Conservation (phyloP, 2,888 invertebrate species). For the Ochropleura plecta region DNA sequence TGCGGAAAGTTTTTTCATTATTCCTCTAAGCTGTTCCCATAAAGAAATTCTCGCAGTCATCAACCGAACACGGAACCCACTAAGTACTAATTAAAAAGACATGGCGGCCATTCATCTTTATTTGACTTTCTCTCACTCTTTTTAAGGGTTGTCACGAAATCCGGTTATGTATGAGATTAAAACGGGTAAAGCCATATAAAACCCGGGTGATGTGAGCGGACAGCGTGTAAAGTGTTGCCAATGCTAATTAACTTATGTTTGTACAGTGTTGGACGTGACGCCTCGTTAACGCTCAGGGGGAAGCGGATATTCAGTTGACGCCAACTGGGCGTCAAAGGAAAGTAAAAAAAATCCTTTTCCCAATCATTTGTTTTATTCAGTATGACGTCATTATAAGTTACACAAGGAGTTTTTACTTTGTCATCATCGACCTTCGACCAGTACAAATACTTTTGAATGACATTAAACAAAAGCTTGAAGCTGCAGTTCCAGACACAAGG, state of each 20-base stretch:
- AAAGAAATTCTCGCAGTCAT: conserved; percentile 65
- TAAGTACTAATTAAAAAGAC: conserved; percentile 72
- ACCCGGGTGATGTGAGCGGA: conserved; percentile 33
- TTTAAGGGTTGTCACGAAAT: conserved; percentile 44
- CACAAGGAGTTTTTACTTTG: neutral
- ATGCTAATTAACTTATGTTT: conserved; percentile 51
- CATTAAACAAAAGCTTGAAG: too few relatives aligned
- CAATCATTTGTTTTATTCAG: conserved; percentile 9
- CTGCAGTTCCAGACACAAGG: too few relatives aligned
- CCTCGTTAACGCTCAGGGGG: conserved; percentile 46
- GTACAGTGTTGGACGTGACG: conserved; percentile 21
- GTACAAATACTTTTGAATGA: too few relatives aligned
- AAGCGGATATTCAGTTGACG: conserved; percentile 31
- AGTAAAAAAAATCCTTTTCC: neutral
- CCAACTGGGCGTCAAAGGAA: conserved; percentile 13
- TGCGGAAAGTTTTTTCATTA: conserved; percentile 69
- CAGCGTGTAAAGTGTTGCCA: conserved; percentile 34
- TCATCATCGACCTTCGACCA: too few relatives aligned
- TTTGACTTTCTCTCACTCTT: conserved; percentile 42
- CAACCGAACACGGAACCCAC: conserved; percentile 57
- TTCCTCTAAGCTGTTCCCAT: conserved; percentile 62
- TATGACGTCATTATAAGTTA: neutral
- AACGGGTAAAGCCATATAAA: conserved; percentile 50
- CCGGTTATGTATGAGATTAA: conserved; percentile 48
- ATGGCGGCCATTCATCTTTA: conserved; percentile 60